Conservation (phyloP, 2,888 invertebrate species). For the Chironomus riparius region DNA sequence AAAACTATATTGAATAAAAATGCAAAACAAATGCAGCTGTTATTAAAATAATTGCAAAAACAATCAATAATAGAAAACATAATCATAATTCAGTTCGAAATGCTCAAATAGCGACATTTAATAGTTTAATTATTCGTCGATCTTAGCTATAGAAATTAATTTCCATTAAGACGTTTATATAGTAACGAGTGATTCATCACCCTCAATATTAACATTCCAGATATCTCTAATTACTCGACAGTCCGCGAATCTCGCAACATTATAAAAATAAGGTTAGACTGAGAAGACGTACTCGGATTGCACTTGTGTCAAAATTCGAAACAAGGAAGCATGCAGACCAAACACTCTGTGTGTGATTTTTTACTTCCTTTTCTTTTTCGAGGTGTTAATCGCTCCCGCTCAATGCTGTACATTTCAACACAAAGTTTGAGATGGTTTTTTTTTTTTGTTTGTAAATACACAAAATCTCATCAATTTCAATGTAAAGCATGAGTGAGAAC, state of each 20-base stretch:
- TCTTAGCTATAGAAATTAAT: not conserved
- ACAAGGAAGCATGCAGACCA: not conserved
- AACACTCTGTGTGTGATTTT: not conserved
- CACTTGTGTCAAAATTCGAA: constrained; percentile 7
- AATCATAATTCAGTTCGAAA: too few species aligned
- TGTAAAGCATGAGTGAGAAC: not conserved
- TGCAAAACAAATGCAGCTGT: not conserved
- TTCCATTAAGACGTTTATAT: not conserved
- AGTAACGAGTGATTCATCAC: not conserved
- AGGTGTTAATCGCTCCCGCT: not conserved
- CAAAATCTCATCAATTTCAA: not conserved
- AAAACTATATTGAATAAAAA: too few species aligned
- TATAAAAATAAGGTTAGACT: not conserved
- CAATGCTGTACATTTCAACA: not conserved
- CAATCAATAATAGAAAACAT: not conserved
- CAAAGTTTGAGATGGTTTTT: not conserved
- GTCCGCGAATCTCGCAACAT: not conserved
- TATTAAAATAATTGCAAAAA: not conserved
- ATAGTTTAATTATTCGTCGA: too few species aligned
- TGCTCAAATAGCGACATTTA: not conserved
- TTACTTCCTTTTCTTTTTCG: not conserved
- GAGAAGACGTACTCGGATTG: not conserved
- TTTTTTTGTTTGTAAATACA: not conserved
- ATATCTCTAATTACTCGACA: not conserved
- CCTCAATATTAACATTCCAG: not conserved